Evolutionary conservation across 2,113 vertebrate species (phyloP).

Genomic region (Falco punctatus): DNA sequence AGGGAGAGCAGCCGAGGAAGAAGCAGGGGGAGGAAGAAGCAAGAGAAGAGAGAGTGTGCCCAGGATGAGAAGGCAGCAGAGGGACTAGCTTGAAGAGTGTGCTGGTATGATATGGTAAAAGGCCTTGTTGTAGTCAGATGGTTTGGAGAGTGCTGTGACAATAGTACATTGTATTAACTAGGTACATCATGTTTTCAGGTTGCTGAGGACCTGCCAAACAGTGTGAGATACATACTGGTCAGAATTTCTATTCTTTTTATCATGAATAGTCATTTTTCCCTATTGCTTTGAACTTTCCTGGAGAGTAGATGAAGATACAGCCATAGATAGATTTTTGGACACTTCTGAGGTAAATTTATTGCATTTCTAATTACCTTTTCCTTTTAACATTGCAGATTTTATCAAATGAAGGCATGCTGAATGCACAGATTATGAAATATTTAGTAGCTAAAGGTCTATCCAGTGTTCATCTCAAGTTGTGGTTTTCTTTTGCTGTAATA

Average conservation of each 20-base stretch:
- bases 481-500: neutral
- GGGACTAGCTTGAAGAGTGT: no score
- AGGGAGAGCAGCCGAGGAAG: no score
- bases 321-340: neutral
- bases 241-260: neutral
- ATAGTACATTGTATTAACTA: neutral
- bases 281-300: neutral
- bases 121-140: no score
- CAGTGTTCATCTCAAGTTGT: neutral
- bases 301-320: neutral
- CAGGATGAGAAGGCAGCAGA: no score
- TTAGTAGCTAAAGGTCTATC: neutral
- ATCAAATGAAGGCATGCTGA: neutral
- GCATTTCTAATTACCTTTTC: neutral
- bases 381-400: neutral
- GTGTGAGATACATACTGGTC: neutral
- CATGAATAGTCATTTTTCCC: neutral
- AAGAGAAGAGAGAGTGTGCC: no score
- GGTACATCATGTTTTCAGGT: neutral
- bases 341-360: neutral
- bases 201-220: neutral
- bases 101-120: no score
- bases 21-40: no score
- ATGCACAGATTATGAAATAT: neutral
- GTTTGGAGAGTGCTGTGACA: no score